Evolutionary conservation across 2,113 vertebrate genomes (phyloP).

Genomic region (Azemiops feae): DNA sequence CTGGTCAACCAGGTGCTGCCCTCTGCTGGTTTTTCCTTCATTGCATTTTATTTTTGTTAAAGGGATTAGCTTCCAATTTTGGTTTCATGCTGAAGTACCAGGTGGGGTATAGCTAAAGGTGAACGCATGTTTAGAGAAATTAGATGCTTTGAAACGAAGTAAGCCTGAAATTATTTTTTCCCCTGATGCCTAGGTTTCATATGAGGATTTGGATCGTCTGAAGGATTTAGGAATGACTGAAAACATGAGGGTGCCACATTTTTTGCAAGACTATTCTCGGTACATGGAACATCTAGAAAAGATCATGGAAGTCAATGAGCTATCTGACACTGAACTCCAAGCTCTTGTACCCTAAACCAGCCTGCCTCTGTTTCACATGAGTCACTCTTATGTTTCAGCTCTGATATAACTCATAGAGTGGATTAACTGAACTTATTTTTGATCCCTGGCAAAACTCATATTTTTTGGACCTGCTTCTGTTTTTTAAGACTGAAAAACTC

Average conservation of each 20-base stretch:
- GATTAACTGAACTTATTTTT: slow-evolving; percentile 1
- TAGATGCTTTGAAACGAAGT: not conserved
- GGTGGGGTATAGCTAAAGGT: not conserved
- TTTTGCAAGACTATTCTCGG: slow-evolving; percentile 80
- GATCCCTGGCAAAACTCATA: not conserved
- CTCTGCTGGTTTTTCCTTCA: not conserved
- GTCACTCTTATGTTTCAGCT: not conserved
- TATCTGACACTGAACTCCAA: slow-evolving; percentile 84
- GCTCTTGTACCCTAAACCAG: slow-evolving; percentile 64
- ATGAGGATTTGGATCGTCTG: slow-evolving; percentile 88
- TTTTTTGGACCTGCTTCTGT: not conserved
- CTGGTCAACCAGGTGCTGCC: not conserved
- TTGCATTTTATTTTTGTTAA: not conserved
- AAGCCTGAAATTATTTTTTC: not conserved
- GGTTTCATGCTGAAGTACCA: not conserved
- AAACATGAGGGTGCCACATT: slow-evolving; percentile 86
- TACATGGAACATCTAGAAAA: slow-evolving; percentile 86
- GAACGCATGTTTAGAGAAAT: not conserved
- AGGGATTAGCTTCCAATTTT: not conserved
- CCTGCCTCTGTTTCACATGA: not conserved
- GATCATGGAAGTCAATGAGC: slow-evolving; percentile 89
- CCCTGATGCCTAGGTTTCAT: slow-evolving; percentile 78
- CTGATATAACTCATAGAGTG: not conserved
- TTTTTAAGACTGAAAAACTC: not conserved
- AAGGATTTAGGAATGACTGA: slow-evolving; percentile 79